phyloP scores from a whole-genome alignment of 2,113 vertebrate genomes.

The Isichthys henryi region DNA sequence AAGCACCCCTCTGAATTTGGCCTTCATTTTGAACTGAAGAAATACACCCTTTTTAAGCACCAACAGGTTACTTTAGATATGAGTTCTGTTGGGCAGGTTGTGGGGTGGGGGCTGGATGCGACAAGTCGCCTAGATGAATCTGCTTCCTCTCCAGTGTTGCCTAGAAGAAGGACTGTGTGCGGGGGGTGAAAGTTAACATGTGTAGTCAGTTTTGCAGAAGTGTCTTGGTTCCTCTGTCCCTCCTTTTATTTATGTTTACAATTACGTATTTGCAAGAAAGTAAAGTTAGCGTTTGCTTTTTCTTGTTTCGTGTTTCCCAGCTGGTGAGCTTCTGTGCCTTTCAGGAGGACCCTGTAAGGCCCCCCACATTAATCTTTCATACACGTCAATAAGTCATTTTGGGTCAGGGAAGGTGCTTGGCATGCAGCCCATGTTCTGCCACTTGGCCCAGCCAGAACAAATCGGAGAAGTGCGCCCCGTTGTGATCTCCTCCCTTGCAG shows the following conservation, averaged over 20 bases:
- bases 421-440: not conserved
- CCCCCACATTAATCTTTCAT: conserved; percentile 8
- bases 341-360: not conserved
- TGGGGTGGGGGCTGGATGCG: not conserved
- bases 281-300: not conserved
- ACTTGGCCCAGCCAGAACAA: not conserved
- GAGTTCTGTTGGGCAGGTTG: not conserved
- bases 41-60: not conserved
- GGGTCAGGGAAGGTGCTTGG: conserved; percentile 7
- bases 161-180: not conserved
- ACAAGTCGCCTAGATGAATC: not conserved
- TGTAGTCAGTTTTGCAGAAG: not conserved
- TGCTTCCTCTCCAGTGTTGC: not conserved
- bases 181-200: not conserved
- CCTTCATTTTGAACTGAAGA: not conserved
- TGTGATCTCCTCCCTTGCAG: not conserved
- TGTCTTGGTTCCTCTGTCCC: not conserved
- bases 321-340: not conserved
- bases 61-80: not conserved
- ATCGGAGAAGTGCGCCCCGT: not conserved
- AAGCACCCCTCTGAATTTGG: not conserved
- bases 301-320: not conserved
- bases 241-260: not conserved
- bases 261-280: not conserved
- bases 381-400: conserved; percentile 10